Evolutionary conservation across 2,888 invertebrate genomes (phyloP).

Genomic region (Sympetrum striolatum): DNA sequence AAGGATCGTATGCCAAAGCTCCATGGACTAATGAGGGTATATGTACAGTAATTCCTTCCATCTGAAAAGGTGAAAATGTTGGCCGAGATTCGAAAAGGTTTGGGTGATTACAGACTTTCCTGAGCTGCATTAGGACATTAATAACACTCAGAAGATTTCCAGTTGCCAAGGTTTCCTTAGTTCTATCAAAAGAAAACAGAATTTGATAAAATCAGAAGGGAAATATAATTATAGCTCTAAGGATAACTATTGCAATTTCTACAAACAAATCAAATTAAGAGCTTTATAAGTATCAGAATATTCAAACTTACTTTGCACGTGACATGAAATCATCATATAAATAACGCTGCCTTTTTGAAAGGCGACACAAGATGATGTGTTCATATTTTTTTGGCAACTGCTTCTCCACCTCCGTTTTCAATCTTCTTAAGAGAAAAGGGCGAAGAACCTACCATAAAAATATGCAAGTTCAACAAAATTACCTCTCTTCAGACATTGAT

Average conservation of each 20-base stretch:
- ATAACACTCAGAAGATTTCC: slow-evolving; percentile 96
- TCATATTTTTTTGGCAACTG: slow-evolving; percentile 98
- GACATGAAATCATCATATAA: slow-evolving; percentile 99
- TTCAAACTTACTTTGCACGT: slow-evolving; percentile 78
- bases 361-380: slow-evolving; percentile 89
- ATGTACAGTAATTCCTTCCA: slow-evolving; percentile 74
- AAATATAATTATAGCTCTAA: neutral
- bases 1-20: slow-evolving; percentile 75
- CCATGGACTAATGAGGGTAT: slow-evolving; percentile 77
- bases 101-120: slow-evolving; percentile 98
- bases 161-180: slow-evolving; percentile 88
- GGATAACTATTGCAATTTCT: neutral
- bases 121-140: slow-evolving; percentile 94
- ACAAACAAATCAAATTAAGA: too few relatives aligned
- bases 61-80: slow-evolving; percentile 91
- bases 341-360: slow-evolving; percentile 95
- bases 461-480: slow-evolving; percentile 53
- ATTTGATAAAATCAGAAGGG: neutral
- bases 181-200: slow-evolving; percentile 66
- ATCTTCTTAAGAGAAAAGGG: slow-evolving; percentile 89
- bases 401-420: slow-evolving; percentile 95
- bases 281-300: neutral
- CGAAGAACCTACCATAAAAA: slow-evolving; percentile 75
- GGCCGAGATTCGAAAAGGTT: slow-evolving; percentile 97
- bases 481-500: neutral